Base-by-base conservation (phyloP, 2,888 invertebrate species). In the Neria commutata region DNA sequence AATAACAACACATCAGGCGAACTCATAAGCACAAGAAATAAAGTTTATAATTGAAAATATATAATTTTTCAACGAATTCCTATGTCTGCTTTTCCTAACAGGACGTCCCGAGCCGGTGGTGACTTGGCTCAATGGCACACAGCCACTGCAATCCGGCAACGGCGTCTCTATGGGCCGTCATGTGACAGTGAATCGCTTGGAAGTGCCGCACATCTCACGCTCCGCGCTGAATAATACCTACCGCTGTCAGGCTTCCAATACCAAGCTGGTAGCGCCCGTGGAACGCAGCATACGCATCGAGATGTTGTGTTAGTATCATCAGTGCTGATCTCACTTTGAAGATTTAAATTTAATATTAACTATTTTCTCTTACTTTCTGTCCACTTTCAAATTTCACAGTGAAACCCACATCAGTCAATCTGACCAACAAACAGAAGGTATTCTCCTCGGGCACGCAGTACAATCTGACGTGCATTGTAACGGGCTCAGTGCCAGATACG, bases 161-260 rank as follows among this genome's bases (percentile, higher is more conserved):
- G 87, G 89, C 26, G 88, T 87, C 68, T 86, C 87, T 66, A 88
- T 88, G 66, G 89, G 88, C 61, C 88, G 87, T 26, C 89, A 90
- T 76, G 89, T 92, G 54, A 89, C 92, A 45, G 90, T 92, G 60
- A 94, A 92, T 84, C 86, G 89, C 60, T 82, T 94, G 69, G 90
- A 89, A 77, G 86, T 94, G 67, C 86, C 88, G 17, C 87, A 88
- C 66, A 85, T 94, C 56, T 87, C 86, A 67, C 85, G 94, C 66
- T 88, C 87, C 62, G 90, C 93, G 70, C 85, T 93, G 58, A 93
- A 94, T 81, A 91, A 91, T 40, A 91, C 92, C 29, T 94, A 90
- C 84, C 92, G 91, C 80, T 94, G 94, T 78, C 89, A 92, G 80
- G 94, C 94, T 11, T 89, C 90, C 58, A 94, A 94, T 79, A 94